Evolutionary conservation across 2,888 invertebrate species (phyloP).

Genomic region (Catocala nupta): DNA sequence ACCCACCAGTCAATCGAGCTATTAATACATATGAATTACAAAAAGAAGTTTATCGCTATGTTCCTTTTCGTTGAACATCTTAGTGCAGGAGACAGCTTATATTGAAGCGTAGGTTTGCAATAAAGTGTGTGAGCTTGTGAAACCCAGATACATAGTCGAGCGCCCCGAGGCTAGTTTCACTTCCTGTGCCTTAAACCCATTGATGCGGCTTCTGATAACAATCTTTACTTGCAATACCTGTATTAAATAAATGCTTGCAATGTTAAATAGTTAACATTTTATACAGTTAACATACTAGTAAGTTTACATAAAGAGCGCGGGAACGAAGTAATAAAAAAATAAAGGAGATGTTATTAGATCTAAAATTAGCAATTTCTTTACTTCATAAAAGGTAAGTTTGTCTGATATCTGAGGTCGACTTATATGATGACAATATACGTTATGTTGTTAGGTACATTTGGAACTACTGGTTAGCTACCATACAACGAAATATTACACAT

Average conservation of each 20-base stretch:
- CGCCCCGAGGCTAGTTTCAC: conserved; percentile 64
- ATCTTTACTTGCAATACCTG: conserved; percentile 37
- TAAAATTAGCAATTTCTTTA: too few relatives aligned
- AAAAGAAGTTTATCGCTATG: conserved; percentile 23
- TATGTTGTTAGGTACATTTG: too few relatives aligned
- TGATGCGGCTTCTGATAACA: conserved; percentile 50
- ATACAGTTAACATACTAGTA: too few relatives aligned
- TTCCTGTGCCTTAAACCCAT: conserved; percentile 66
- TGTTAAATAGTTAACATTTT: neutral
- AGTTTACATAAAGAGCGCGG: too few relatives aligned
- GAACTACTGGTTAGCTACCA: neutral
- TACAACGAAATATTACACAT: conserved; percentile 44
- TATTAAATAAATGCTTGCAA: conserved; percentile 1
- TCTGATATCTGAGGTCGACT: neutral
- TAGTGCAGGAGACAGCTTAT: conserved; percentile 20
- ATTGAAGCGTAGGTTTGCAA: conserved; percentile 39
- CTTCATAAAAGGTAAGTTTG: too few relatives aligned
- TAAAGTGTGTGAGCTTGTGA: conserved; percentile 54
- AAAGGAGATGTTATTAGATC: too few relatives aligned
- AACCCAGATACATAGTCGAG: conserved; percentile 43
- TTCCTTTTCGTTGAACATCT: conserved; percentile 20
- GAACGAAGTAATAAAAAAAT: too few relatives aligned
- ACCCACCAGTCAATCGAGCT: conserved; percentile 15
- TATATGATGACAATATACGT: too few relatives aligned
- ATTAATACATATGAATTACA: conserved; percentile 15